A percentile compares a stretch with the other conserved stretches of the same genome.
Evolutionary conservation across 2,888 invertebrate genomes (phyloP).

Genomic region (Apomyelois bistriatella): DNA sequence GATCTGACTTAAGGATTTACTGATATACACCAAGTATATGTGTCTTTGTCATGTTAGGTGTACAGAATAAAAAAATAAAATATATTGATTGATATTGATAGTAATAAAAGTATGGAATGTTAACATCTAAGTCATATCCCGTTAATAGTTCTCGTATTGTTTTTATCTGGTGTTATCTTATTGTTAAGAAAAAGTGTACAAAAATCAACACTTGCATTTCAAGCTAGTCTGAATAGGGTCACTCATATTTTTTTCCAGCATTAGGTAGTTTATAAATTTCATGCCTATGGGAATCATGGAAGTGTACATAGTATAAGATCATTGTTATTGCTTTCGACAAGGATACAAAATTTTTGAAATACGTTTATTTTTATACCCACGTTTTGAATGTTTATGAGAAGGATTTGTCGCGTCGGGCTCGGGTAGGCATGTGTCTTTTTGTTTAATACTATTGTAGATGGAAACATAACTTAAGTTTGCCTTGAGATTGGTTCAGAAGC

Average conservation of each 20-base stretch:
- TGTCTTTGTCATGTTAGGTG: slow-evolving; percentile 37
- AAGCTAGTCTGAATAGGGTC: slow-evolving; percentile 75
- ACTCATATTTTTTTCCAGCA: slow-evolving; percentile 49
- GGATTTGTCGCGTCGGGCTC: slow-evolving; percentile 42
- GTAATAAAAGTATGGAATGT: slow-evolving; percentile 48
- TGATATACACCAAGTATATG: slow-evolving; percentile 27
- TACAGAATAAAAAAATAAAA: slow-evolving; percentile 36
- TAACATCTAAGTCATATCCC: slow-evolving; percentile 75
- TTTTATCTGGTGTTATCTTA: slow-evolving; percentile 76
- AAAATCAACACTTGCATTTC: slow-evolving; percentile 74
- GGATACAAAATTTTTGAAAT: slow-evolving; percentile 55
- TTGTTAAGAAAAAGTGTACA: slow-evolving; percentile 75
- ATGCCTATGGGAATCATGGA: slow-evolving; percentile 33
- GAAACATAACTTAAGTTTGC: no score
- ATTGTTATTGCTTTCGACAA: slow-evolving; percentile 51
- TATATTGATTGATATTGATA: slow-evolving; percentile 38
- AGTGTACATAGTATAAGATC: slow-evolving; percentile 45
- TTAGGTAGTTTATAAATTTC: slow-evolving; percentile 40
- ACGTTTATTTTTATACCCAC: slow-evolving; percentile 73
- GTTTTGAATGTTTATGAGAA: slow-evolving; percentile 63
- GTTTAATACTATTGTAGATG: slow-evolving; percentile 22
- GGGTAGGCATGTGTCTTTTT: slow-evolving; percentile 31
- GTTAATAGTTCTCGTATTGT: slow-evolving; percentile 65
- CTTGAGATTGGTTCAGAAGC: slow-evolving; percentile 34
- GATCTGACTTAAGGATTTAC: slow-evolving; percentile 15